Conservation (phyloP, 2,888 invertebrate genomes). For the Malacosoma neustria region DNA sequence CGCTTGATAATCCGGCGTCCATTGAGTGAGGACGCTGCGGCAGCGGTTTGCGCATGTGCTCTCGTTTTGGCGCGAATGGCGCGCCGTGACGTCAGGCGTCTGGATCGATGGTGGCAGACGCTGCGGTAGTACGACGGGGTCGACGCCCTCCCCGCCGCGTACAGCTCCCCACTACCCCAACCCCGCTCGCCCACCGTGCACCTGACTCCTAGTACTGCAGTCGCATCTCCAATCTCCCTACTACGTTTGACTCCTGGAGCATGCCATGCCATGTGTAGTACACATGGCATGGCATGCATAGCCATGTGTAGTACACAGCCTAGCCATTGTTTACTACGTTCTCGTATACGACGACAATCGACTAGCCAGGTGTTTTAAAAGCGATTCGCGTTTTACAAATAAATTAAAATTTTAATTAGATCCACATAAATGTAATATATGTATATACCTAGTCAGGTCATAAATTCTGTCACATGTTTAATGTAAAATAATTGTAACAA, state of each 20-base stretch:
- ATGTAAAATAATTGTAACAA: too few relatives aligned
- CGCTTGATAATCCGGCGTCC: constrained; percentile 58
- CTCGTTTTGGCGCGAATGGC: constrained; percentile 74
- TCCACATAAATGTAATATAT: too few relatives aligned
- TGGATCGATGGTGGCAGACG: constrained; percentile 75
- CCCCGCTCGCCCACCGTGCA: constrained; percentile 57
- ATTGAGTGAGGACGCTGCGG: constrained; percentile 70
- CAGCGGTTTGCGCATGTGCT: constrained; percentile 64
- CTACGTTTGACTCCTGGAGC: constrained; percentile 28
- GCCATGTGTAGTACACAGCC: too few relatives aligned
- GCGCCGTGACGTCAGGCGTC: constrained; percentile 72
- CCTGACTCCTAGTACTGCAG: constrained; percentile 68
- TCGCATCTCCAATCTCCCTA: constrained; percentile 57
- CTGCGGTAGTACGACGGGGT: constrained; percentile 74
- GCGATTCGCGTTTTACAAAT: too few relatives aligned
- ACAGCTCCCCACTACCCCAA: constrained; percentile 29
- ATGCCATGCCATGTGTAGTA: too few relatives aligned
- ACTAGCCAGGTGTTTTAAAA: too few relatives aligned
- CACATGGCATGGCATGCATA: too few relatives aligned
- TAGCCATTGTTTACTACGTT: too few relatives aligned
- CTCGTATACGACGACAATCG: too few relatives aligned
- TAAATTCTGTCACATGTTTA: too few relatives aligned
- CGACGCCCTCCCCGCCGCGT: constrained; percentile 56
- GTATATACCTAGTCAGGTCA: too few relatives aligned
- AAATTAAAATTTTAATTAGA: too few relatives aligned